These are phyloP conservation scores for Castor canadensis DNA, from an alignment of 2,113 vertebrate species.

Conservation along the genomic window DNA sequence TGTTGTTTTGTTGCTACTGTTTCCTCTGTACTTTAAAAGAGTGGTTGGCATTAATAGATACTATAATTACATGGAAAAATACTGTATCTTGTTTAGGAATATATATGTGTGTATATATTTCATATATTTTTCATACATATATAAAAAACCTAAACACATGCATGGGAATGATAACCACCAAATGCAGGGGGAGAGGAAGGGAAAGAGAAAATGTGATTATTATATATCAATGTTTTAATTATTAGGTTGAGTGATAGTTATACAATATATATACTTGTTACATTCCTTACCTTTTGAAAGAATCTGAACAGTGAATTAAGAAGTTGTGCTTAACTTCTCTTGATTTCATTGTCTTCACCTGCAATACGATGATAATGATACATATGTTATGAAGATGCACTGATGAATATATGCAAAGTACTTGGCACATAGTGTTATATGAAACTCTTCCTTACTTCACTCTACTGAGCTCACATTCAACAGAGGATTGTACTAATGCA, in stretches of 20 bases:
- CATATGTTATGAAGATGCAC: not conserved
- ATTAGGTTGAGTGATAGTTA: not conserved
- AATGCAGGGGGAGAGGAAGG: not conserved
- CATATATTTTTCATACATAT: not conserved
- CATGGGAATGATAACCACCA: not conserved
- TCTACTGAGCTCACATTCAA: not conserved
- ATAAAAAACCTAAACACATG: not conserved
- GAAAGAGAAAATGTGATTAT: not conserved
- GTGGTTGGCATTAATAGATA: not conserved
- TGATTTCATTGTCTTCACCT: not conserved
- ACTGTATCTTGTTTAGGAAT: not conserved
- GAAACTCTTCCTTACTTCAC: not conserved
- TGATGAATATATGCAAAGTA: not conserved
- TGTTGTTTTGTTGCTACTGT: constrained; percentile 37
- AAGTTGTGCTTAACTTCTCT: not conserved
- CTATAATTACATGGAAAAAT: not conserved
- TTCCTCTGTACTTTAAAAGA: constrained; percentile 34
- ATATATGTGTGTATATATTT: not conserved
- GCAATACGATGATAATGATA: not conserved
- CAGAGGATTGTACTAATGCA: not conserved
- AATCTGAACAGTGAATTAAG: not conserved
- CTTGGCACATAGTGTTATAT: not conserved
- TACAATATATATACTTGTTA: not conserved
- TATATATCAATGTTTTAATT: not conserved
- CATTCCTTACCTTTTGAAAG: not conserved